phyloP scores from a whole-genome alignment of 35 echinoderm and acorn worm genomes.

The Lytechinus variegatus region DNA sequence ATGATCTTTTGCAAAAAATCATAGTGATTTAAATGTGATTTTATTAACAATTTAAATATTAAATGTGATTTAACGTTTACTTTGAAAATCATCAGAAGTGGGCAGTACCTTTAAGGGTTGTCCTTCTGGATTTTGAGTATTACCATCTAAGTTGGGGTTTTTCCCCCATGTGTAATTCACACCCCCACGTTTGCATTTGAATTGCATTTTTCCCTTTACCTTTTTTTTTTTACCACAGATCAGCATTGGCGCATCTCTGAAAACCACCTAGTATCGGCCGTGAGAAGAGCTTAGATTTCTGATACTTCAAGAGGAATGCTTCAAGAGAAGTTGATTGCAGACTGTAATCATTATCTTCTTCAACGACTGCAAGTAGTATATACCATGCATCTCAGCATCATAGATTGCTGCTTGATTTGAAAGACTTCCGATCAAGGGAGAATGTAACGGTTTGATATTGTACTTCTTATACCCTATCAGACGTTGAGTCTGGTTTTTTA shows the following conservation, averaged over 20 bases:
- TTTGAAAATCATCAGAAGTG: too few species aligned
- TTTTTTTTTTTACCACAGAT: neutral
- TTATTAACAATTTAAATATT: too few species aligned
- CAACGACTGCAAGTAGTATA: neutral
- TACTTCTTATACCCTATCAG: neutral
- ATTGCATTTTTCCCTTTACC: neutral
- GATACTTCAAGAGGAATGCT: neutral
- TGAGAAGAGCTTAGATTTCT: neutral
- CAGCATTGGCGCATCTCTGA: neutral
- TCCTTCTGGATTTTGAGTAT: neutral
- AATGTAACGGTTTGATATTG: neutral
- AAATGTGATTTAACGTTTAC: too few species aligned
- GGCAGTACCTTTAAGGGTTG: neutral
- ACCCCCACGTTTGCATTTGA: neutral
- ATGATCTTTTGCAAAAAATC: too few species aligned
- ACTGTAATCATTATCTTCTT: neutral
- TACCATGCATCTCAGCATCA: neutral
- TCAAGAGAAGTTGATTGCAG: neutral
- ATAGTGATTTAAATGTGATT: too few species aligned
- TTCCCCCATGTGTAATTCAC: neutral
- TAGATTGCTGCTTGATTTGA: neutral
- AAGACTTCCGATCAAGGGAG: neutral
- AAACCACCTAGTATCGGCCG: neutral
- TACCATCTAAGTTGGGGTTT: neutral
- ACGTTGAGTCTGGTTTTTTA: neutral